A percentile compares a stretch with the other conserved stretches of the same genome.
Conservation (phyloP, 1,140 invertebrate species). For the Gryllus bimaculatus region DNA sequence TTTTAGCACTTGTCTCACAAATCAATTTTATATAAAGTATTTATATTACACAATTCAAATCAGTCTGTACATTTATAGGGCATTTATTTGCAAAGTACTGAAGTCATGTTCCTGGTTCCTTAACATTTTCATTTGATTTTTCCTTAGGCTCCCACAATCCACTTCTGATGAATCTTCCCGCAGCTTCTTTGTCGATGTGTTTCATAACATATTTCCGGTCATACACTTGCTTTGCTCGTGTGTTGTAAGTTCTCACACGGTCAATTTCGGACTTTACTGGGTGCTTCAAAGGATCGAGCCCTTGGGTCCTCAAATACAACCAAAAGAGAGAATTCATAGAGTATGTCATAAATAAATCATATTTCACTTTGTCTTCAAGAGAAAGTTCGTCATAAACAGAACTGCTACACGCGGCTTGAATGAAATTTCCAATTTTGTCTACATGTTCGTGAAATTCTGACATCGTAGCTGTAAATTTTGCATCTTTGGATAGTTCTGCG, state of each 20-base stretch:
- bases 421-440: constrained; percentile 39
- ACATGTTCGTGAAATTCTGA: constrained; percentile 40
- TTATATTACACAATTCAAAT: too few relatives aligned
- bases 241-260: constrained; percentile 45
- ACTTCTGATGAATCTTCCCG: constrained; percentile 47
- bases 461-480: constrained; percentile 38
- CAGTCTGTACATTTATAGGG: too few relatives aligned
- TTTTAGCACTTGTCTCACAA: too few relatives aligned
- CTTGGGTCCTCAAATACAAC: constrained; percentile 45
- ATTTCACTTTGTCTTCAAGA: constrained; percentile 45
- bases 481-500: constrained; percentile 31
- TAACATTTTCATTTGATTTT: constrained; percentile 11
- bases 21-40: too few relatives aligned
- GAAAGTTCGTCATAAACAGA: constrained; percentile 39
- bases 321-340: constrained; percentile 48
- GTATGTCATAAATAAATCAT: constrained; percentile 47
- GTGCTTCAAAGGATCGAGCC: constrained; percentile 35
- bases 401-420: constrained; percentile 24
- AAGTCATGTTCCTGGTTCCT: too few relatives aligned
- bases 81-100: too few relatives aligned
- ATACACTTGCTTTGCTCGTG: constrained; percentile 44
- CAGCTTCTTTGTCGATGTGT: constrained; percentile 41
- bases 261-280: constrained; percentile 37
- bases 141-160: constrained; percentile 40
- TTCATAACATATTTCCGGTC: constrained; percentile 43